Evolutionary conservation across 2,113 vertebrate species (phyloP).

Genomic region (Agapornis roseicollis): DNA sequence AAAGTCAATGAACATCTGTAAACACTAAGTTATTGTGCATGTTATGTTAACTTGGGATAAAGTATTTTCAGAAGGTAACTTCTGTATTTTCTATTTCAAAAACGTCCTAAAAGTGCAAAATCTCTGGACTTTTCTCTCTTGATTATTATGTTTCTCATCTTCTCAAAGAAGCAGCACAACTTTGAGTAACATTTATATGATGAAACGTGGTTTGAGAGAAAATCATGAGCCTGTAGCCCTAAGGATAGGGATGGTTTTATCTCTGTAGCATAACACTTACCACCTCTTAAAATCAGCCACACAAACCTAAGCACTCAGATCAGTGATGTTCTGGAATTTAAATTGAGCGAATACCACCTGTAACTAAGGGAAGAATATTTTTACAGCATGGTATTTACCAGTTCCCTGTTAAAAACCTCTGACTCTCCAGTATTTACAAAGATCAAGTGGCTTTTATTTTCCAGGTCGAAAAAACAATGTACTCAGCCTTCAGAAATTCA

Average conservation of each 20-base stretch:
- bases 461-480: not conserved
- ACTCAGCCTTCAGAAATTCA: not conserved
- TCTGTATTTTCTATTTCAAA: not conserved
- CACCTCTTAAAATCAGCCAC: not conserved
- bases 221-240: not conserved
- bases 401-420: not conserved
- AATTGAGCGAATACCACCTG: not conserved
- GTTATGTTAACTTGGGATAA: not conserved
- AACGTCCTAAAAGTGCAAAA: not conserved
- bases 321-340: not conserved
- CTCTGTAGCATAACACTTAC: not conserved
- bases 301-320: not conserved
- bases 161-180: fast-evolving
- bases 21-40: not conserved
- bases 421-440: not conserved
- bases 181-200: not conserved
- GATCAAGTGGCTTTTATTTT: not conserved
- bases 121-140: not conserved
- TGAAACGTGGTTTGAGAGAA: not conserved
- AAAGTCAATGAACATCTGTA: not conserved
- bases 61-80: not conserved
- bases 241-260: not conserved
- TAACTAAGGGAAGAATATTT: not conserved
- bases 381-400: not conserved
- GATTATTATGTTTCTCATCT: not conserved